Evolutionary conservation across 2,113 vertebrate species (phyloP).

Genomic region (Malurus elegans): DNA sequence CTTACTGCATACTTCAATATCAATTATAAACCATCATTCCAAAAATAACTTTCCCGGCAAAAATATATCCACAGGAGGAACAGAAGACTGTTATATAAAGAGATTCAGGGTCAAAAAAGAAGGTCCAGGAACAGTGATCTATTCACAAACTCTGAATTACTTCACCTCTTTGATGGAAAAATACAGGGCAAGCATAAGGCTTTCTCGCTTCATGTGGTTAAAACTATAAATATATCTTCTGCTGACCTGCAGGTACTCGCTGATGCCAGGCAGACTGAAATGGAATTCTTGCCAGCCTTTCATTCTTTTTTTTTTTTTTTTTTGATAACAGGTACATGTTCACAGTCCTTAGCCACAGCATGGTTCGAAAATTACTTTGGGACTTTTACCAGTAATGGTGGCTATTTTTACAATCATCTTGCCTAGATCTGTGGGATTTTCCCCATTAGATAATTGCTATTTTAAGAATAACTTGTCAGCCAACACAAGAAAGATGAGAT

Average conservation of each 20-base stretch:
- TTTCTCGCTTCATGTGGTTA: slow-evolving; percentile 50
- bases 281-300: neutral
- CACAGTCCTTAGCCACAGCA: neutral
- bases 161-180: slow-evolving; percentile 57
- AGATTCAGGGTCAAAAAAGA: slow-evolving; percentile 48
- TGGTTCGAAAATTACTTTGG: neutral
- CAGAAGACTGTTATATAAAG: slow-evolving; percentile 58
- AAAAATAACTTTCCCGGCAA: slow-evolving; percentile 27
- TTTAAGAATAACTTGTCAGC: slow-evolving; percentile 67
- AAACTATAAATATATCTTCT: slow-evolving; percentile 47
- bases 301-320: neutral
- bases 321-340: slow-evolving; percentile 18
- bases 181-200: slow-evolving; percentile 12
- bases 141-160: slow-evolving; percentile 56
- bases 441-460: slow-evolving; percentile 65
- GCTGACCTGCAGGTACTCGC: slow-evolving; percentile 41
- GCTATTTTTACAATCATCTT: slow-evolving; percentile 61
- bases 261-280: slow-evolving; percentile 24
- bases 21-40: slow-evolving; percentile 39
- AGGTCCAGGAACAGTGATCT: slow-evolving; percentile 58
- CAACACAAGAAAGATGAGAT: slow-evolving; percentile 50
- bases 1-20: neutral
- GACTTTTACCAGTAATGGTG: neutral
- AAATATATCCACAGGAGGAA: slow-evolving; percentile 30
- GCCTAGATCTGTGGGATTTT: slow-evolving; percentile 53